A percentile compares a stretch with the other conserved stretches of the same genome.
These are phyloP conservation scores for Rhynchotus rufescens DNA, from an alignment of 2,797 vertebrate genomes.

Conservation along the genomic window DNA sequence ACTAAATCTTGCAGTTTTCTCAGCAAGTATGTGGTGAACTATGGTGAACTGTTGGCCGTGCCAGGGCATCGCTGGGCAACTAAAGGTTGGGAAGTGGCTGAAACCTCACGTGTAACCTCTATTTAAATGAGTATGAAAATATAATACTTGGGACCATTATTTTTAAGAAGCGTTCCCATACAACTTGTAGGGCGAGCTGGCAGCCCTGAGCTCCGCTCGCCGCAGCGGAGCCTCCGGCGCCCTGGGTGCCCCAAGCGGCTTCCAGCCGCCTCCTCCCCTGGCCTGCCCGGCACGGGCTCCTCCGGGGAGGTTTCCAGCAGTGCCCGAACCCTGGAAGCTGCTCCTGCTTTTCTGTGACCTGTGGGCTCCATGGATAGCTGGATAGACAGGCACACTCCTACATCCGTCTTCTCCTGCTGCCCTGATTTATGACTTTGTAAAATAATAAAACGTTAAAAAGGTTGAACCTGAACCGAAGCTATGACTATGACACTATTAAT, in stretches of 20 bases:
- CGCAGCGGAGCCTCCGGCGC: background rate
- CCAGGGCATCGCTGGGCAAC: background rate
- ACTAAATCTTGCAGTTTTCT: background rate
- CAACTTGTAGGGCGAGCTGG: background rate
- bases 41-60: conserved; percentile 8
- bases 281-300: background rate
- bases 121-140: background rate
- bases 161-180: background rate
- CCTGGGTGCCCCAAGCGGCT: background rate
- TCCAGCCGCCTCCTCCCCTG: background rate
- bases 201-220: fast-evolving
- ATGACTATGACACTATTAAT: conserved; percentile 73
- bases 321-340: background rate
- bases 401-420: conserved; percentile 58
- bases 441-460: conserved; percentile 78
- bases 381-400: conserved; percentile 4
- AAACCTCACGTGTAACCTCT: background rate
- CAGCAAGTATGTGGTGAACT: background rate
- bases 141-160: background rate
- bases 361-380: conserved; percentile 22
- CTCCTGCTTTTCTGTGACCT: background rate
- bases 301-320: background rate
- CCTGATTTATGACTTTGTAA: conserved; percentile 75
- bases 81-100: conserved; percentile 19
- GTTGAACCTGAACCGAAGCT: conserved; percentile 75